phyloP scores from a whole-genome alignment of 37 sponge, comb jelly and placozoan species.

The Hormiphora californensis region DNA sequence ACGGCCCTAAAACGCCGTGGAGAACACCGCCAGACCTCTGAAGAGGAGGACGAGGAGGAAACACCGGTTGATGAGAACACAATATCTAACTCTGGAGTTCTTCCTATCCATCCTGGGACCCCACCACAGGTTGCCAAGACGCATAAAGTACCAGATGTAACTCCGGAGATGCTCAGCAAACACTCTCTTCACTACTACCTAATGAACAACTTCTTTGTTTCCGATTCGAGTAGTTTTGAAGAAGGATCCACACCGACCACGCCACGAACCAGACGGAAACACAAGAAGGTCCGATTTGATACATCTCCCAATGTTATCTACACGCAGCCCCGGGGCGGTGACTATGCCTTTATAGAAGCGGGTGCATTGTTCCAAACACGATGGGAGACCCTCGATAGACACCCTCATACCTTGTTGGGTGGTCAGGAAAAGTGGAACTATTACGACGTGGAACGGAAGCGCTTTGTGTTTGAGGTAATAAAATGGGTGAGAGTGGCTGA shows the following conservation, averaged over 20 bases:
- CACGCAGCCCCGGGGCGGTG: background rate
- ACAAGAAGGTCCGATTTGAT: conserved; percentile 23
- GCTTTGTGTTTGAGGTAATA: conserved; percentile 31
- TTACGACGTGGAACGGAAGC: conserved; percentile 15
- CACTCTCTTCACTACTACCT: conserved; percentile 51
- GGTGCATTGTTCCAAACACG: conserved; percentile 38
- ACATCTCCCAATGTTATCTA: background rate
- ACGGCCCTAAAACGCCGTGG: background rate
- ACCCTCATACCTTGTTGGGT: conserved; percentile 10
- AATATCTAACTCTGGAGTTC: too few relatives aligned
- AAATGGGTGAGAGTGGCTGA: background rate
- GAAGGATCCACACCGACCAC: background rate
- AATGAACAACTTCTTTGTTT: conserved; percentile 46
- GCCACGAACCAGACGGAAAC: background rate
- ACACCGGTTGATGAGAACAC: too few relatives aligned
- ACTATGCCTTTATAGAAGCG: conserved; percentile 27
- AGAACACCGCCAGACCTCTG: background rate
- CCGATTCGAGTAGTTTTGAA: background rate
- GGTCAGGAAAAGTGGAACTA: conserved; percentile 33
- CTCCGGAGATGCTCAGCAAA: conserved; percentile 23
- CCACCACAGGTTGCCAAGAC: background rate
- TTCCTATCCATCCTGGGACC: background rate
- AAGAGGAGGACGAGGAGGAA: background rate
- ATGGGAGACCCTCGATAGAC: conserved; percentile 40
- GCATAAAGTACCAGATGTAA: background rate